Evolutionary conservation across 64 coral and sea anemone species (phyloP), one percentile per base, ranked within the genome.

Genomic region (Catalaphyllia jardinei): DNA sequence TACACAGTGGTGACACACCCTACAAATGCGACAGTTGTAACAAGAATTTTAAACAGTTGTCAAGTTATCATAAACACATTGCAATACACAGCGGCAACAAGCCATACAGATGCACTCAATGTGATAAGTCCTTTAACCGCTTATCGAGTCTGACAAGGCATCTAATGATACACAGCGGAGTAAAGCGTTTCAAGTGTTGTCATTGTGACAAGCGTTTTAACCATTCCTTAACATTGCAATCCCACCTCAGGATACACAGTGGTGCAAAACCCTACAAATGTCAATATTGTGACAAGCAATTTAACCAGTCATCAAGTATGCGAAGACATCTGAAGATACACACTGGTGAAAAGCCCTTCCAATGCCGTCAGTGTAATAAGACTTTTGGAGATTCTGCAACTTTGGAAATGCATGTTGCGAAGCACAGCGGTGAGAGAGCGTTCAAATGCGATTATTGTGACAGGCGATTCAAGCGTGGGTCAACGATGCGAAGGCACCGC

Each of bases 371-470:
- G 16, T 92, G 90, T 75, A 74, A 87, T 14, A 87, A 50, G 72
- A 65, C 33, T 18, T 92, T 92, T 87, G 55, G 31, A 5, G 24
- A 57, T 15, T 77, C 82, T 27, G 59, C 62, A 2, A 83, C 62
- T 27, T 88, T 94, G 19, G 15, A 75, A 52, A 29, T 76, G 15
- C 92, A 94, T 27, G 25, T 86, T 60, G 69, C 49, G 4, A 77
- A 28, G 57, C 92, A 94, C 67, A 62, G 85, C 22, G 87, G 80
- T 4, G 77, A 79, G 8, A 86, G 22, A 46, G 72, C 60, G 1
- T 87, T 60, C 73, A 52, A 78, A 11, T 92, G 90, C 49, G 62
- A 86, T 39, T 82, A 75, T 4, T 92, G 90, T 38, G 74, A 86
- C 8, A 92, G 77, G 61, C 30, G 31, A 17, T 92, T 92, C 29